Evolutionary conservation across 1,140 invertebrate genomes (phyloP), one percentile per base, ranked within the genome.

Genomic region (Drosophila simulans): DNA sequence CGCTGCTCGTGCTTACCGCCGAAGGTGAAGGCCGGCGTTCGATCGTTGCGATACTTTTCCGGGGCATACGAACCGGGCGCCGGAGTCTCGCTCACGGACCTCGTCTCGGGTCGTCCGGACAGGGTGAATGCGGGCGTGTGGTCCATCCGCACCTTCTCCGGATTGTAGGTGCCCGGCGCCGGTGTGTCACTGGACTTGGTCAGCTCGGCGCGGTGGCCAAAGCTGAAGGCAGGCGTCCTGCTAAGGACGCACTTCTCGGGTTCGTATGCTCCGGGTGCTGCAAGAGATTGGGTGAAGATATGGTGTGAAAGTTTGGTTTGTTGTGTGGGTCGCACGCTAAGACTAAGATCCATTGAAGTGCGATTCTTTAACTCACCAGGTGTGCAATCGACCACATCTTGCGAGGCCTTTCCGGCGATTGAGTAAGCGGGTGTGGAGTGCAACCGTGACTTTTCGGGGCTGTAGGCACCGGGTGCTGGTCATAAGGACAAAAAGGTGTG

Each of bases 261-360:
- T 93, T 95, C 94, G 93, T 98, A 95, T 91, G 95, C 93, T 86
- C 97, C 94, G 77, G 97, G 94, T 73, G 96, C 95, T 37, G 97
- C 12, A 84, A 84, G 1, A 52, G 22, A 73, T 39, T 27, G 48
- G 5, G 48, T 48, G 20, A 22, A 22, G 20, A 22, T 22, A 8
- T 34, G 48, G 34, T 15, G 37, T 11, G 10, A 22, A 4, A 17
- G 25, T 5, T 31, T 5, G 4, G 34, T 4, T n/a, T 62, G 10
- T 12, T 11, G 11, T 11, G 11, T n/a, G 22, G 7, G 4, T 11
- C 5, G 48, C 2, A 3, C n/a, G 27, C 48, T 49, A 17, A 7
- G 17, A 3, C 31, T 35, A 51, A 13, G 35, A 37, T 4, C 8
- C 13, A 37, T 13, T 13, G 1, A 0, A 39, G 5, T 39, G 3